Evolutionary conservation across 2,888 invertebrate species (phyloP).

Genomic region (Pemphredon lugubris): DNA sequence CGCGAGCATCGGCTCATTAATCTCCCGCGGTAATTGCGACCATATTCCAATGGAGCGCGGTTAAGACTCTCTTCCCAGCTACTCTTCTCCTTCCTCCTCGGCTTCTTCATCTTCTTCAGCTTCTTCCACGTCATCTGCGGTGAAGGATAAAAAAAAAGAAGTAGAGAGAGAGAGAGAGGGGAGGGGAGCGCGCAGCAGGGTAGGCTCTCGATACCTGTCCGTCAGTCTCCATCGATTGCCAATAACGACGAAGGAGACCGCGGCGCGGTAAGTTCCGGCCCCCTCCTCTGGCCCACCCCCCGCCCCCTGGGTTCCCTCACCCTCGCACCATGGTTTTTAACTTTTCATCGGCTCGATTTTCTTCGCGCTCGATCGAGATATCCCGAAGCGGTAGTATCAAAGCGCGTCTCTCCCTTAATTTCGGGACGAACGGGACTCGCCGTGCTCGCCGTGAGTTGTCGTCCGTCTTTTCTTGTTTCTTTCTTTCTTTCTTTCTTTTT

Average conservation of each 20-base stretch:
- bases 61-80: constrained; percentile 59
- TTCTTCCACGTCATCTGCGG: constrained; percentile 59
- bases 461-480: background rate
- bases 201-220: constrained; percentile 66
- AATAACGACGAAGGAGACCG: constrained; percentile 55
- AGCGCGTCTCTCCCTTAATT: background rate
- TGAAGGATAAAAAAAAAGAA: constrained; percentile 33
- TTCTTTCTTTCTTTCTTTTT: constrained; percentile 11
- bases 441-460: background rate
- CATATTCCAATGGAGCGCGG: constrained; percentile 73
- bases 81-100: constrained; percentile 33
- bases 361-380: constrained; percentile 15
- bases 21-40: constrained; percentile 77
- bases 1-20: constrained; percentile 78
- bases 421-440: background rate
- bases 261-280: constrained; percentile 18
- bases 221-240: constrained; percentile 65
- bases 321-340: too few relatives aligned
- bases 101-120: constrained; percentile 57
- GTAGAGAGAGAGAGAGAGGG: constrained; percentile 3
- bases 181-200: constrained; percentile 55
- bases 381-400: background rate
- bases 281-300: too few relatives aligned
- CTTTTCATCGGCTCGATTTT: constrained; percentile 56
- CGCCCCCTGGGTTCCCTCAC: too few relatives aligned